These are phyloP conservation scores for Clistopyga incitator DNA, from an alignment of 2,888 invertebrate genomes.

Conservation along the genomic window DNA sequence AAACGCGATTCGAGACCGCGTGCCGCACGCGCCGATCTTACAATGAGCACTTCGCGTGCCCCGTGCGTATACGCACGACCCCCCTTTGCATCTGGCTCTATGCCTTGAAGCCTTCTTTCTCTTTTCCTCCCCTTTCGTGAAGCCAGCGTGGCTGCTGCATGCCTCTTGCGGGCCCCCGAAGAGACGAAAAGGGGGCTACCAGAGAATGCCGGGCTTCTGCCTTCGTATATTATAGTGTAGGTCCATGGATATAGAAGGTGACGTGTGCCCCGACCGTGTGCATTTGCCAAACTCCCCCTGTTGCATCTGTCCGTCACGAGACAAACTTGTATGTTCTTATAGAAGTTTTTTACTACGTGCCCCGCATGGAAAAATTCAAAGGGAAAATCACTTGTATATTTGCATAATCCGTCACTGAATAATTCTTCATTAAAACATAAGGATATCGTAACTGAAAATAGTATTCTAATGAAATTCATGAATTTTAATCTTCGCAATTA, in stretches of 20 bases:
- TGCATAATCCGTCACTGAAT: background rate
- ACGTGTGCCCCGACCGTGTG: conserved; percentile 62
- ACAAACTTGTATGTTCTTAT: conserved; percentile 11
- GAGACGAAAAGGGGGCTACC: conserved; percentile 55
- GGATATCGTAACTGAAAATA: background rate
- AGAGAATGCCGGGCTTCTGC: conserved; percentile 47
- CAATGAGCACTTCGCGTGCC: conserved; percentile 82
- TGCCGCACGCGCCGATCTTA: conserved; percentile 84
- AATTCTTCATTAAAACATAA: background rate
- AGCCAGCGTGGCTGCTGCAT: conserved; percentile 36
- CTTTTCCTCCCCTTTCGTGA: conserved; percentile 53
- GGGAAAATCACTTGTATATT: background rate
- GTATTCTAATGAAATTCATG: background rate
- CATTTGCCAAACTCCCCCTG: conserved; percentile 59
- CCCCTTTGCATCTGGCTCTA: conserved; percentile 68
- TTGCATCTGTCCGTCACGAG: conserved; percentile 65
- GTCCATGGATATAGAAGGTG: conserved; percentile 47
- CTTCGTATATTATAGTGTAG: conserved; percentile 35
- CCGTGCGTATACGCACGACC: conserved; percentile 67
- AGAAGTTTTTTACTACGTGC: background rate
- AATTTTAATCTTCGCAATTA: background rate
- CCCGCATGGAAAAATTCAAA: background rate
- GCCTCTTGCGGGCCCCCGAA: conserved; percentile 56
- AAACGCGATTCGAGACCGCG: conserved; percentile 75
- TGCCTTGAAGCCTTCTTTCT: conserved; percentile 67